Conservation (phyloP, 1,140 invertebrate genomes). For the Lordiphosa mommai region DNA sequence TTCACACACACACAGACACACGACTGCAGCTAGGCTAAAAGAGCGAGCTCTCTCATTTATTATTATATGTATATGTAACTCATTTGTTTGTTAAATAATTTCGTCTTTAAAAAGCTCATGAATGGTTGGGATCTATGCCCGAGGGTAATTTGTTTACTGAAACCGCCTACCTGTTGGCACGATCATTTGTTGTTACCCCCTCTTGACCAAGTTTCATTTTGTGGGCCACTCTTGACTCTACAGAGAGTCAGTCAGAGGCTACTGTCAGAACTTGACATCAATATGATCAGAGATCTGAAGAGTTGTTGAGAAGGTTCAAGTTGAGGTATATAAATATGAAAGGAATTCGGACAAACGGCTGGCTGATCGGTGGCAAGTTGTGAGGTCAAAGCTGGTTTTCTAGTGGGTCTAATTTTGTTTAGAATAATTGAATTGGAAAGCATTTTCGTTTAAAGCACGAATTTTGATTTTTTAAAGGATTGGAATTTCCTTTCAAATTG, state of each 20-base stretch:
- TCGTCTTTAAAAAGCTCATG: constrained; percentile 17
- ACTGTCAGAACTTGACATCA: constrained; percentile 58
- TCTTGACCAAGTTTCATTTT: constrained; percentile 36
- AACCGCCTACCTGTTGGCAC: constrained; percentile 41
- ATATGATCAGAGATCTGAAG: constrained; percentile 19
- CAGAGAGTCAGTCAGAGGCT: constrained; percentile 20
- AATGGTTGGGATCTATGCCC: constrained; percentile 13
- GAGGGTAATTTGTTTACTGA: constrained; percentile 16
- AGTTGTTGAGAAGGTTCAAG: constrained; percentile 32
- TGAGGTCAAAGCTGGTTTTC: neutral
- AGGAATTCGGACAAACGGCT: neutral
- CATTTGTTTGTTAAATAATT: constrained; percentile 52
- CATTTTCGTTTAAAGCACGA: no score
- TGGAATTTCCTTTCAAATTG: no score
- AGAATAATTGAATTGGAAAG: neutral
- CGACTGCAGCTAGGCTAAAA: constrained; percentile 9
- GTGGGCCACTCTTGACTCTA: constrained; percentile 4
- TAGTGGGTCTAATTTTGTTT: neutral
- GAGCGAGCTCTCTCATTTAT: neutral
- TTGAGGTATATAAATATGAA: neutral
- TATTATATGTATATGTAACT: constrained; percentile 41
- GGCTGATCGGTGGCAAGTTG: neutral
- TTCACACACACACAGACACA: constrained; percentile 38
- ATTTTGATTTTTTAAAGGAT: no score
- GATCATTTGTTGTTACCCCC: constrained; percentile 23